Base-by-base conservation (phyloP, 2,113 vertebrate genomes). In the Leiothrix lutea region DNA sequence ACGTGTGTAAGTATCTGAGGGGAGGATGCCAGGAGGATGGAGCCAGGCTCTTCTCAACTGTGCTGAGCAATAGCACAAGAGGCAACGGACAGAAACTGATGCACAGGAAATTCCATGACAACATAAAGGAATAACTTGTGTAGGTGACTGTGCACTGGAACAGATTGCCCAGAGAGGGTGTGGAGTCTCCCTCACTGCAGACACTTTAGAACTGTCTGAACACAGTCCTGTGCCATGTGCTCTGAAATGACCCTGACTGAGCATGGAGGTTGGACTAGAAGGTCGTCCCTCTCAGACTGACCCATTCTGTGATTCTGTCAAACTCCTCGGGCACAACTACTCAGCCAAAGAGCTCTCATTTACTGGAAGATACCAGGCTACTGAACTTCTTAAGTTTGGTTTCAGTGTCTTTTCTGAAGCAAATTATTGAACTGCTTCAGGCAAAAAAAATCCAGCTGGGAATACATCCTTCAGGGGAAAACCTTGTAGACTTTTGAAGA, bases 201-300 rank as follows among this genome's bases (percentile, higher is more conserved):
- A 54, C 13, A 25, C 1, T 84, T 28, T 11, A 1, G 58, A 84
- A 14, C 6, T 2, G 0, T 25, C 57, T 45, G 28, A 1, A 17
- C 7, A 31, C 9, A 73, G 2, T 22, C 7, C 18, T 47, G 23
- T 40, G 11, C 28, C 1, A 6, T 56, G 22, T 54, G 40, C 11
- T 64, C 23, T 47, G 35, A 9, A 23, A 47, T 38, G 12, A n/a
- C 28, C 5, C 9, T 56, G 40, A 20, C 11, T 56, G 42, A n/a
- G 14, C n/a, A 24, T 1, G 23, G 7, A 20, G 24, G 9, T 12
- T 40, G 12, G 42, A 28, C 23, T 14, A 65, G 29, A 65, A 64
- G 40, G 4, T 29, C 23, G 6, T 56, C 22, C 7, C n/a, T 47
- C 56, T 40, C n/a, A 22, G 19, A 11, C 19, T n/a, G 28, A 40